A percentile compares a stretch with the other conserved stretches of the same genome.
These are phyloP conservation scores for Lepidocolaptes lacrymiger DNA, from an alignment of 2,797 vertebrate species.

Conservation along the genomic window DNA sequence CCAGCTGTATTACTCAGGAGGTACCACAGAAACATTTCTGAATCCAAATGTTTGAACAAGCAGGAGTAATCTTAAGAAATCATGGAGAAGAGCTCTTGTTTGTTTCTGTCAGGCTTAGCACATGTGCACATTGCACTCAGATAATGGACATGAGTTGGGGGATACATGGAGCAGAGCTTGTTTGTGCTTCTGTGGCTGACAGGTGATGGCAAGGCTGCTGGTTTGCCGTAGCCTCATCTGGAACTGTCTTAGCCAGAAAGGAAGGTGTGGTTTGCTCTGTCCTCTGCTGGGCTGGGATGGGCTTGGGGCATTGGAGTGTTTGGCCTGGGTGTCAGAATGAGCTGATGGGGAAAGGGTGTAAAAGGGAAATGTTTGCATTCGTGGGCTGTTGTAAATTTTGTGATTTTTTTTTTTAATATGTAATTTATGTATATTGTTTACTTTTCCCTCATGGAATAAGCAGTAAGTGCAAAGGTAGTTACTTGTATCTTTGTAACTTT, in stretches of 20 bases:
- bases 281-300: background rate
- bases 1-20: background rate
- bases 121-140: accelerated
- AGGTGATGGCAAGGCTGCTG: background rate
- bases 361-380: background rate
- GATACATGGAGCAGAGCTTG: background rate
- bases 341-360: background rate
- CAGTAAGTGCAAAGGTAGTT: background rate
- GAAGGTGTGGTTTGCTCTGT: background rate
- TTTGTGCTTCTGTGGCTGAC: background rate
- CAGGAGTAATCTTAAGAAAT: background rate
- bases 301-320: background rate
- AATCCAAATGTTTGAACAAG: background rate
- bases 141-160: background rate
- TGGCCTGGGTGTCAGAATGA: background rate
- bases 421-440: background rate
- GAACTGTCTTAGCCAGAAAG: background rate
- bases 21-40: background rate
- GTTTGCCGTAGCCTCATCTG: background rate
- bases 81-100: background rate
- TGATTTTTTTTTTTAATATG: background rate
- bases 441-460: background rate
- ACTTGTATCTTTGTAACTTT: background rate
- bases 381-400: background rate
- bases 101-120: background rate